Percentiles rank a stretch among this genome's conserved stretches.
Evolutionary conservation across 2,888 invertebrate genomes (phyloP).

Genomic region (Xestoiulus laeticollis): DNA sequence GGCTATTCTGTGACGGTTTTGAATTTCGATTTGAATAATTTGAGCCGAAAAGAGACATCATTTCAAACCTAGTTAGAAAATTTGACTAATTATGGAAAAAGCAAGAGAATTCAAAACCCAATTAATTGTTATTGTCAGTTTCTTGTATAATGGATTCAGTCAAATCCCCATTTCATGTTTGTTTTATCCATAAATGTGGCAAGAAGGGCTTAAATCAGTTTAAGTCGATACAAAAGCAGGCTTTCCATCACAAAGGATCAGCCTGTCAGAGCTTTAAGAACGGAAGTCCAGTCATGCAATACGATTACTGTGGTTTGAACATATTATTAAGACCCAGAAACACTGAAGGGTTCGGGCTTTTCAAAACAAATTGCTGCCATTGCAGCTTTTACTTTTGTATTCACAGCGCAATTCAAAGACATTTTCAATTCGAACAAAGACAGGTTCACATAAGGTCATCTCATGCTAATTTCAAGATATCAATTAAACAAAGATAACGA

Average conservation of each 20-base stretch:
- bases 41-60: background rate
- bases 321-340: constrained; percentile 32
- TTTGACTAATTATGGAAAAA: background rate
- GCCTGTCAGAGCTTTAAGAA: constrained; percentile 28
- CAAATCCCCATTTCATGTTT: background rate
- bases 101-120: background rate
- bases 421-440: background rate
- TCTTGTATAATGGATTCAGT: background rate
- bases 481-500: background rate
- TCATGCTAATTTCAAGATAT: background rate
- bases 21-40: background rate
- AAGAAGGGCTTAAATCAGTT: constrained; percentile 33
- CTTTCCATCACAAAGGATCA: constrained; percentile 37
- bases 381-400: background rate
- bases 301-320: constrained; percentile 28
- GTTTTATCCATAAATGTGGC: constrained; percentile 20
- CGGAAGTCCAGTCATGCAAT: constrained; percentile 37
- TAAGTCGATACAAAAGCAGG: constrained; percentile 34
- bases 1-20: background rate
- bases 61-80: background rate
- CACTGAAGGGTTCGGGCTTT: background rate
- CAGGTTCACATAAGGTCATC: background rate
- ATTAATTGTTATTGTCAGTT: background rate
- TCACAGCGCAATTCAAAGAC: background rate
- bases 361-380: background rate